phyloP scores from a whole-genome alignment of 1,140 invertebrate species.

The Sesamia nonagrioides region DNA sequence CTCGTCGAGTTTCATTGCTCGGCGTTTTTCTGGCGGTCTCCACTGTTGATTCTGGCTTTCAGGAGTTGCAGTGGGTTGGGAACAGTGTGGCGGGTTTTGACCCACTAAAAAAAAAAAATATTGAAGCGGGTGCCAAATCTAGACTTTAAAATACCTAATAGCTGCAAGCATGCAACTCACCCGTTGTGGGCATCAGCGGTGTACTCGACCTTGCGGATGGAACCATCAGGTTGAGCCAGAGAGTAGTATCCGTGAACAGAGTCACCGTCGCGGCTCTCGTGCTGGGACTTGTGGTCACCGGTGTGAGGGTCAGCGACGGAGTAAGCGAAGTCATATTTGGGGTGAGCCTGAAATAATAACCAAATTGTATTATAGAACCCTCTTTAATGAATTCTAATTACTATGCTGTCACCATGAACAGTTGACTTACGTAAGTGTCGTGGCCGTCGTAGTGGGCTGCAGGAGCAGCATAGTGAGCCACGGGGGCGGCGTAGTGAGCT shows the following conservation, averaged over 20 bases:
- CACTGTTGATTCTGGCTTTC: too few species aligned
- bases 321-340: conserved; percentile 86
- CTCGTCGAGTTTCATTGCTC: too few species aligned
- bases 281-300: conserved; percentile 74
- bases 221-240: conserved; percentile 82
- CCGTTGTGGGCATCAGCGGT: conserved; percentile 68
- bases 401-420: not conserved
- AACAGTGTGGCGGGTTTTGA: too few species aligned
- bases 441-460: conserved; percentile 64
- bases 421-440: conserved; percentile 69
- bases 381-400: not conserved
- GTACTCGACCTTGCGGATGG: conserved; percentile 83
- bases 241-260: conserved; percentile 78
- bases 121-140: too few species aligned
- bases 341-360: conserved; percentile 60
- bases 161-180: too few species aligned
- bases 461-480: conserved; percentile 64
- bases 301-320: conserved; percentile 85
- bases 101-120: too few species aligned
- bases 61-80: too few species aligned
- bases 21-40: too few species aligned
- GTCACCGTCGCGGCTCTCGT: conserved; percentile 74
- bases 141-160: too few species aligned
- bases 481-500: conserved; percentile 64
- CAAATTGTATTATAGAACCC: too few species aligned